Evolutionary conservation across 2,113 vertebrate species (phyloP), one percentile per base, ranked within the genome.

Genomic region (Calidris pugnax): DNA sequence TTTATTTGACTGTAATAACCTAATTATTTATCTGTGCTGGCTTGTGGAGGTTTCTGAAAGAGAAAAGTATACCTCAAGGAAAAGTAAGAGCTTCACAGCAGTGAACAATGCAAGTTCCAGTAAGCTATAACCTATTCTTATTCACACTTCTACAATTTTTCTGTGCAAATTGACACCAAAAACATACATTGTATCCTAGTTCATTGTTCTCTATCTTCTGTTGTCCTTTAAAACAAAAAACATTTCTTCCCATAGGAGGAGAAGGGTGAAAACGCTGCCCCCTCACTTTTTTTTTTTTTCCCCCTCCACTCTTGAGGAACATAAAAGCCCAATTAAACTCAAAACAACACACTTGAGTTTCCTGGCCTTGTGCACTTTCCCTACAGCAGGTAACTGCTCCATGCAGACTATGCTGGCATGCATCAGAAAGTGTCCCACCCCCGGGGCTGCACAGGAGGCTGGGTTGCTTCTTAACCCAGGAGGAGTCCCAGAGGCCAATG

Each of bases 201-300:
- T 71, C 24, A 24, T 84, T 62, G 51, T 35, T 67, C 13, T 69
- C 47, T 73, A 39, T 7, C 7, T 91, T 72, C 21, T 56, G 20
- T 33, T 77, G 14, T 20, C 47, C 28, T 69, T 82, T 53, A 67
- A 84, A 86, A 53, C 4, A 78, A 82, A 77, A 2, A 3, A 9
- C 1, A 2, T 41, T 45, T 68, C n/a, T 82, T 91, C 9, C 27
- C 87, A 82, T 85, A 85, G 28, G 26, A 71, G 94, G 15, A 50
- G 4, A 19, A 32, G 5, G 5, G 7, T 7, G 26, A 50, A 60
- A 3, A 3, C 4, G 5, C 9, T 12, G 2, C 9, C 12, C 2
- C 5, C 2, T 28, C 32, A 55, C 59, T 51, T 63, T 69, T 30
- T 2, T 32, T 5, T 14, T 30, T 2, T 32, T 5, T 16, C 19